These are phyloP conservation scores for Heliothis virescens DNA, from an alignment of 1,140 invertebrate genomes.

Conservation along the genomic window DNA sequence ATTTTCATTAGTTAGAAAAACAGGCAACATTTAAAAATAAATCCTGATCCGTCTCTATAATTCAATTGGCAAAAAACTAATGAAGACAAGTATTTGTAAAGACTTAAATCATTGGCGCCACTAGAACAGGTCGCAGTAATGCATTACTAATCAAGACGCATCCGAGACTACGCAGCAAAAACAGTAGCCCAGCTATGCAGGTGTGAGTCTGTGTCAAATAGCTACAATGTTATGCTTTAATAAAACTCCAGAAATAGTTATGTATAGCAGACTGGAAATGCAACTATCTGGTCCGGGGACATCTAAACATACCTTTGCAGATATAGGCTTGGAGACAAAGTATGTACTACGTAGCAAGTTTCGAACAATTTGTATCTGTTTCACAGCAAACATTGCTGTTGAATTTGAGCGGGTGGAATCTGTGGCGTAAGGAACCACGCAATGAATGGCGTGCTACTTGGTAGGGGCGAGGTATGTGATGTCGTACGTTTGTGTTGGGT, in stretches of 20 bases:
- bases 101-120: conserved; percentile 9
- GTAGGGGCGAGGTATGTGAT: conserved; percentile 46
- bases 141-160: conserved; percentile 33
- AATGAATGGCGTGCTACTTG: conserved; percentile 56
- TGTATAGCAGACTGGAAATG: conserved; percentile 81
- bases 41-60: not conserved
- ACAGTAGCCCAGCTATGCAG: conserved; percentile 26
- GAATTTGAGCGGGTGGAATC: not conserved
- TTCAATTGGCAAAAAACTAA: not conserved
- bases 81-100: not conserved
- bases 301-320: conserved; percentile 80
- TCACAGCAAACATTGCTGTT: conserved; percentile 60
- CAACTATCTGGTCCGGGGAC: conserved; percentile 82
- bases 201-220: conserved; percentile 30
- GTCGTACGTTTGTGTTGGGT: conserved; percentile 65
- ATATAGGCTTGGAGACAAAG: conserved; percentile 83
- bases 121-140: conserved; percentile 12
- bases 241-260: conserved; percentile 81
- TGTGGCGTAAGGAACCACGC: conserved; percentile 28
- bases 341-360: conserved; percentile 74
- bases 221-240: conserved; percentile 81
- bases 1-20: too few species aligned
- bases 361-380: conserved; percentile 61
- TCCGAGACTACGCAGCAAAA: conserved; percentile 11
- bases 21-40: too few species aligned